These are phyloP conservation scores for Teinopalpus imperialis DNA, from an alignment of 2,888 invertebrate genomes.

Conservation along the genomic window DNA sequence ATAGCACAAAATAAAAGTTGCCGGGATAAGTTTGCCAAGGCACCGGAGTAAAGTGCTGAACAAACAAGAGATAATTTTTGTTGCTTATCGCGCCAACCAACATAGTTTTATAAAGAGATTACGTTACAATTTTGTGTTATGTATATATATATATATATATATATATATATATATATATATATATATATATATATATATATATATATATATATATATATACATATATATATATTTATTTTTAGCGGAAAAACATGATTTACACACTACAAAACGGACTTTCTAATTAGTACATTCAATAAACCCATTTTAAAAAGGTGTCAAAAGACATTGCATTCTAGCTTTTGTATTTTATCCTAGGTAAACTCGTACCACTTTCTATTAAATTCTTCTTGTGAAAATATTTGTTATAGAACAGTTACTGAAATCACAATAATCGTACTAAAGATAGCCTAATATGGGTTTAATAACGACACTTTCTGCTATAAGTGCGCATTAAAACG, in stretches of 20 bases:
- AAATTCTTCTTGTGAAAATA: conserved; percentile 11
- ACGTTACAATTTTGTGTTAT: too few relatives aligned
- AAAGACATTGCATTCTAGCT: too few relatives aligned
- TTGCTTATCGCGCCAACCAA: background rate
- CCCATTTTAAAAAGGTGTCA: too few relatives aligned
- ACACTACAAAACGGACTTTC: too few relatives aligned
- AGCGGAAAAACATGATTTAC: too few relatives aligned
- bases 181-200: too few relatives aligned
- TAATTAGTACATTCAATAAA: too few relatives aligned
- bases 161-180: too few relatives aligned
- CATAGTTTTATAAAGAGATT: conserved; percentile 8
- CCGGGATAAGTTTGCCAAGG: conserved; percentile 8
- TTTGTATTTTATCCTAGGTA: background rate
- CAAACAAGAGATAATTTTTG: conserved; percentile 18
- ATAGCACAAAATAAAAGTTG: conserved; percentile 10
- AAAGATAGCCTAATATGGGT: conserved; percentile 24
- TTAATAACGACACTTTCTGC: conserved; percentile 25
- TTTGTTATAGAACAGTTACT: conserved; percentile 19
- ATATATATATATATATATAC: too few relatives aligned
- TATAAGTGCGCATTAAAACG: conserved; percentile 19
- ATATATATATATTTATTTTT: too few relatives aligned
- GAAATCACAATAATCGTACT: conserved; percentile 20
- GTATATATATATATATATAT: too few relatives aligned
- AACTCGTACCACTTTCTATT: background rate
- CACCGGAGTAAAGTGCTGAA: conserved; percentile 3